Conservation (phyloP, 1,140 invertebrate species). For the Eueides isabella region DNA sequence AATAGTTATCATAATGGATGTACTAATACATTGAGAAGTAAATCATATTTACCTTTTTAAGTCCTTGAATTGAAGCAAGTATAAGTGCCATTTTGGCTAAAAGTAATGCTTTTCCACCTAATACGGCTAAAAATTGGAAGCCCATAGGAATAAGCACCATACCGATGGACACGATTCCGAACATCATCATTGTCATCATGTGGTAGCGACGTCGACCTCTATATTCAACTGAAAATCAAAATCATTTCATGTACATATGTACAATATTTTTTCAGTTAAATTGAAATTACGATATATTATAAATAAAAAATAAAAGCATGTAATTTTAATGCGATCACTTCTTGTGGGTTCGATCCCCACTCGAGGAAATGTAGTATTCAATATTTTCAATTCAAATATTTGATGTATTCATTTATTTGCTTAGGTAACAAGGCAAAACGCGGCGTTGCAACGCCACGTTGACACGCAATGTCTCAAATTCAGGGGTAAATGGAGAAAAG, state of each 20-base stretch:
- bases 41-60: conserved; percentile 83
- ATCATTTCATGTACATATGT: not conserved
- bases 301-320: too few relatives aligned
- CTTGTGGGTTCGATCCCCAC: too few relatives aligned
- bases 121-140: conserved; percentile 89
- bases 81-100: conserved; percentile 90
- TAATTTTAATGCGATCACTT: too few relatives aligned
- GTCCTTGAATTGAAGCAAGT: conserved; percentile 89
- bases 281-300: too few relatives aligned
- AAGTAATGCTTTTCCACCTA: conserved; percentile 89
- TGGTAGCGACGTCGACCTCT: conserved; percentile 83
- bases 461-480: too few relatives aligned
- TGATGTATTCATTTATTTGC: too few relatives aligned
- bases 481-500: too few relatives aligned
- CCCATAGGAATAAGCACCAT: conserved; percentile 89
- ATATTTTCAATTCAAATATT: too few relatives aligned
- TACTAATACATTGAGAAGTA: not conserved
- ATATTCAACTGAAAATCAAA: conserved; percentile 67
- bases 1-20: too few relatives aligned
- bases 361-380: too few relatives aligned
- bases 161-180: conserved; percentile 87
- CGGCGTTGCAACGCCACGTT: too few relatives aligned
- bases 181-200: conserved; percentile 88
- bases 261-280: not conserved
- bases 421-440: too few relatives aligned